Conservation (phyloP, 1,140 invertebrate species). For the Globodera rostochiensis region DNA sequence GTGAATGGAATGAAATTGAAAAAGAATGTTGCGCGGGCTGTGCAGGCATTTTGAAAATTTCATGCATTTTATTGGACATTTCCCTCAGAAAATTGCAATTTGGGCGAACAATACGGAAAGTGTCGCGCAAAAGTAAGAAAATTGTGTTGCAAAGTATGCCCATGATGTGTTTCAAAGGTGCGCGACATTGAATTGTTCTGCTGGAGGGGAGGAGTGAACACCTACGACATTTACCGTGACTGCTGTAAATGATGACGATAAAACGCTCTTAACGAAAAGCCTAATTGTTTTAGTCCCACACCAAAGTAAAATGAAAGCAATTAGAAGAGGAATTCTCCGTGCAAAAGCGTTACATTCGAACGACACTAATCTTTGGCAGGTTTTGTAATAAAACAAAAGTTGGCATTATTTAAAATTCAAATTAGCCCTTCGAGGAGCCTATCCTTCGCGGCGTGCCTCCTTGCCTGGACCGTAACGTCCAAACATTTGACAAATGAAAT, state of each 20-base stretch:
- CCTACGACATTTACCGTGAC: slow-evolving; percentile 58
- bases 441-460: neutral
- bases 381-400: neutral
- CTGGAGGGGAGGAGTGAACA: slow-evolving; percentile 55
- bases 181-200: slow-evolving; percentile 55
- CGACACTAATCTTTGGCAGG: neutral
- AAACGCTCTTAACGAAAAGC: slow-evolving; percentile 7
- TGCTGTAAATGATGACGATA: slow-evolving; percentile 37
- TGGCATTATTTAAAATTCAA: neutral
- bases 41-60: slow-evolving; percentile 11
- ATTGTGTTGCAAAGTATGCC: slow-evolving; percentile 32
- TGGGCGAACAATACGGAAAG: neutral
- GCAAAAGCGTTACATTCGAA: slow-evolving; percentile 7
- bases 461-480: slow-evolving; percentile 50
- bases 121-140: slow-evolving; percentile 21
- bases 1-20: slow-evolving; percentile 51
- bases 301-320: slow-evolving; percentile 35
- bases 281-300: slow-evolving; percentile 43
- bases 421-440: slow-evolving; percentile 25
- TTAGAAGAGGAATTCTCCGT: slow-evolving; percentile 40
- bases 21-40: slow-evolving; percentile 50
- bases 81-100: slow-evolving; percentile 6
- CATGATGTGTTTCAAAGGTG: slow-evolving; percentile 41
- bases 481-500: neutral
- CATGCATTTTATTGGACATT: neutral